Conservation (phyloP, 1,140 invertebrate species). For the Scaptodrosophila lebanonensis region DNA sequence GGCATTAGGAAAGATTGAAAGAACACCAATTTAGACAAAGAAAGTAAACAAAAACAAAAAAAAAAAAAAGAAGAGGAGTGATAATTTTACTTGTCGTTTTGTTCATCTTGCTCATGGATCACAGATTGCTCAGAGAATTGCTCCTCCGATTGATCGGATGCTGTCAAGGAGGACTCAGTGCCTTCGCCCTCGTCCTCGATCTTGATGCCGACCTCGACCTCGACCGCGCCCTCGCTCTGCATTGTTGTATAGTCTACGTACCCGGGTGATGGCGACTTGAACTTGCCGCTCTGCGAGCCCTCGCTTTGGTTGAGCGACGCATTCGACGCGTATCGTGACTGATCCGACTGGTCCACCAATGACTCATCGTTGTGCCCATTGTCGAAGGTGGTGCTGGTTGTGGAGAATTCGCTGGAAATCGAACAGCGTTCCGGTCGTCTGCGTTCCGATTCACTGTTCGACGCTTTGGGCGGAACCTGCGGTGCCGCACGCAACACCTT, state of each 20-base stretch:
- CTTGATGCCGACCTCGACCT: slow-evolving; percentile 2
- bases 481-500: slow-evolving; percentile 37
- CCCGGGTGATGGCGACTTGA: slow-evolving; percentile 72
- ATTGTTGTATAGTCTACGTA: slow-evolving; percentile 50
- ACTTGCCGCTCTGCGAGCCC: slow-evolving; percentile 61
- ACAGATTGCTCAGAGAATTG: too few relatives aligned
- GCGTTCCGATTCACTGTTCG: slow-evolving; percentile 31
- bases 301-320: slow-evolving; percentile 53
- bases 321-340: slow-evolving; percentile 51
- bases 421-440: slow-evolving; percentile 37
- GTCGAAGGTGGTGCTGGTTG: slow-evolving; percentile 38
- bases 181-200: slow-evolving; percentile 8
- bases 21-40: background rate
- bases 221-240: background rate
- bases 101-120: slow-evolving; percentile 16
- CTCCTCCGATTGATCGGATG: slow-evolving; percentile 33
- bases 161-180: slow-evolving; percentile 11
- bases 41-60: slow-evolving; percentile 6
- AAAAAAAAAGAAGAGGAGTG: slow-evolving; percentile 13
- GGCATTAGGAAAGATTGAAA: background rate
- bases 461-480: slow-evolving; percentile 41
- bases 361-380: slow-evolving; percentile 1
- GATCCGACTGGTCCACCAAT: slow-evolving; percentile 12
- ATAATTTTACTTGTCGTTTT: slow-evolving; percentile 58
- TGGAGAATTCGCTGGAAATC: slow-evolving; percentile 66